Evolutionary conservation across 2,113 vertebrate genomes (phyloP).

Genomic region (Lathamus discolor): DNA sequence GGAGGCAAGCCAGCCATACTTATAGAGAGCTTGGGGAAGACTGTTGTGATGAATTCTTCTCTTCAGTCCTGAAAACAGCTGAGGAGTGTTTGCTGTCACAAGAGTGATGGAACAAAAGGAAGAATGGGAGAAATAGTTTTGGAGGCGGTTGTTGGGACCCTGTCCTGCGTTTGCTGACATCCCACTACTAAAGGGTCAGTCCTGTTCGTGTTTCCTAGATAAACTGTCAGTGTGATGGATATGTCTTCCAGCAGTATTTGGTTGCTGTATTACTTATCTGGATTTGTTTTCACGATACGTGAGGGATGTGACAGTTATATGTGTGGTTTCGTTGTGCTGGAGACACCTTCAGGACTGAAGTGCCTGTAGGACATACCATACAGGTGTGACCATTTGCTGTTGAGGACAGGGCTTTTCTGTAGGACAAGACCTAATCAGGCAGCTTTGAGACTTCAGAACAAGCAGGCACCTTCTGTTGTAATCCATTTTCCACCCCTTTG

Average conservation of each 20-base stretch:
- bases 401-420: background rate
- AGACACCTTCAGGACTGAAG: background rate
- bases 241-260: background rate
- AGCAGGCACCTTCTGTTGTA: background rate
- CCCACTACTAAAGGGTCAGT: background rate
- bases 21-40: background rate
- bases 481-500: background rate
- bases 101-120: background rate
- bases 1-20: background rate
- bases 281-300: background rate
- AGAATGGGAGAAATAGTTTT: background rate
- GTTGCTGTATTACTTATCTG: background rate
- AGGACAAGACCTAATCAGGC: background rate
- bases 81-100: background rate
- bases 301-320: background rate
- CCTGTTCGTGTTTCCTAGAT: background rate
- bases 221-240: background rate
- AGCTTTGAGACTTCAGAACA: background rate
- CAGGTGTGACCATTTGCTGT: background rate
- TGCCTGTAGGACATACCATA: background rate
- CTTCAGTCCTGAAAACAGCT: background rate
- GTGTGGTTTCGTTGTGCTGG: background rate
- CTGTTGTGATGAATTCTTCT: background rate
- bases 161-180: background rate
- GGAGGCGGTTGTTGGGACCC: background rate